Evolutionary conservation across 2,888 invertebrate genomes (phyloP).

Genomic region (Electrophaes corylata): DNA sequence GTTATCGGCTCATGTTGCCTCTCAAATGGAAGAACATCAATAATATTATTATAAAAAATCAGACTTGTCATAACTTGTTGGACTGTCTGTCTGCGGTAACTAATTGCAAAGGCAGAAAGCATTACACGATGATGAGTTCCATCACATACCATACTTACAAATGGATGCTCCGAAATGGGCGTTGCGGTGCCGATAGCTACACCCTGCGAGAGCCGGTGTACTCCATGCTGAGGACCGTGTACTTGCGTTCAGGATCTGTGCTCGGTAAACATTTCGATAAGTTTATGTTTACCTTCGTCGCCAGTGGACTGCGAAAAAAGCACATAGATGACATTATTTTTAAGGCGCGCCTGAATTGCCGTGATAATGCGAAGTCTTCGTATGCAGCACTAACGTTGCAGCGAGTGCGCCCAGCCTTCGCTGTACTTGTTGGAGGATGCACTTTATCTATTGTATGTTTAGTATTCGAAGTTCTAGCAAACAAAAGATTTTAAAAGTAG

Average conservation of each 20-base stretch:
- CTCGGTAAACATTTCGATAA: slow-evolving; percentile 32
- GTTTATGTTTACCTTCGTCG: slow-evolving; percentile 25
- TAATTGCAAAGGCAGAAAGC: slow-evolving; percentile 22
- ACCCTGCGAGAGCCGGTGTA: slow-evolving; percentile 38
- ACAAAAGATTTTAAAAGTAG: slow-evolving; percentile 22
- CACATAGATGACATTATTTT: slow-evolving; percentile 28
- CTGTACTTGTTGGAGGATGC: slow-evolving; percentile 45
- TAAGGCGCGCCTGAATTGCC: slow-evolving; percentile 42
- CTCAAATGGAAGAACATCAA: slow-evolving; percentile 13
- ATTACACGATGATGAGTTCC: slow-evolving; percentile 43
- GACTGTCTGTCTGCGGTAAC: slow-evolving; percentile 45
- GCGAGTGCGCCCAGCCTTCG: slow-evolving; percentile 40
- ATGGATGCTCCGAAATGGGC: slow-evolving; percentile 41
- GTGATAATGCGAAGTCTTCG: slow-evolving; percentile 13
- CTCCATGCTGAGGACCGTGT: slow-evolving; percentile 40
- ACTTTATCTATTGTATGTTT: slow-evolving; percentile 44
- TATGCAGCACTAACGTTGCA: slow-evolving; percentile 27
- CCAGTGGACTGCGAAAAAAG: slow-evolving; percentile 42
- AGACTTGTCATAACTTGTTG: slow-evolving; percentile 38
- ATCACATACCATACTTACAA: slow-evolving; percentile 32
- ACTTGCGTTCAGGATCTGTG: slow-evolving; percentile 52
- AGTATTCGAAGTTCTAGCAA: slow-evolving; percentile 25
- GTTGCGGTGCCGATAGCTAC: slow-evolving; percentile 41
- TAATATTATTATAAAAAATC: not conserved
- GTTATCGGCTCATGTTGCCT: slow-evolving; percentile 30